phyloP scores from a whole-genome alignment of 2,888 invertebrate genomes.

The Operophtera brumata region DNA sequence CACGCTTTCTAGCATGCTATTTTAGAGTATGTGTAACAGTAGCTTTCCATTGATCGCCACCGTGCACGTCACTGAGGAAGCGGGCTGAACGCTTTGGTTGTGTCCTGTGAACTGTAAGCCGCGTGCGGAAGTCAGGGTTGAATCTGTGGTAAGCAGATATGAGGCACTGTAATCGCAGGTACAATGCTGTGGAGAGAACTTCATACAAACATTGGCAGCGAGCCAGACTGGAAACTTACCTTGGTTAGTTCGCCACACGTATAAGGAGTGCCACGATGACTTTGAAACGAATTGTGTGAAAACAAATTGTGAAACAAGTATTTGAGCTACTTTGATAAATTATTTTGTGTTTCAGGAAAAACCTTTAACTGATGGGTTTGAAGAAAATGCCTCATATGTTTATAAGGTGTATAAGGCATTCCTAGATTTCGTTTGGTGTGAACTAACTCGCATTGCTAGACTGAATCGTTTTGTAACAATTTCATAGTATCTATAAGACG shows the following conservation, averaged over 20 bases:
- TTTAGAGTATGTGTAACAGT: too few relatives aligned
- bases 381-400: too few relatives aligned
- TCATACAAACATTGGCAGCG: constrained; percentile 62
- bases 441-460: too few relatives aligned
- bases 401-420: too few relatives aligned
- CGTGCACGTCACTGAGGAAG: too few relatives aligned
- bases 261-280: constrained; percentile 52
- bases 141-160: neutral
- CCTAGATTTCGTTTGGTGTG: too few relatives aligned
- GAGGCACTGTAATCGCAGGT: neutral
- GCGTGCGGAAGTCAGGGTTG: neutral
- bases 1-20: too few relatives aligned
- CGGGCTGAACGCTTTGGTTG: too few relatives aligned
- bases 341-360: neutral
- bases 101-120: too few relatives aligned
- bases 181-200: constrained; percentile 42
- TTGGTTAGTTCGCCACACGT: constrained; percentile 50
- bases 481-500: too few relatives aligned
- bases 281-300: constrained; percentile 35
- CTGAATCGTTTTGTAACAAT: too few relatives aligned
- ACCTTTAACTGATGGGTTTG: neutral
- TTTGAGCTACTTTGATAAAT: neutral
- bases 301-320: constrained; percentile 18
- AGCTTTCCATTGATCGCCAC: too few relatives aligned
- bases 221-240: constrained; percentile 59